These are phyloP conservation scores for Oreochromis spilurus DNA, from an alignment of 2,113 vertebrate genomes.

Conservation along the genomic window DNA sequence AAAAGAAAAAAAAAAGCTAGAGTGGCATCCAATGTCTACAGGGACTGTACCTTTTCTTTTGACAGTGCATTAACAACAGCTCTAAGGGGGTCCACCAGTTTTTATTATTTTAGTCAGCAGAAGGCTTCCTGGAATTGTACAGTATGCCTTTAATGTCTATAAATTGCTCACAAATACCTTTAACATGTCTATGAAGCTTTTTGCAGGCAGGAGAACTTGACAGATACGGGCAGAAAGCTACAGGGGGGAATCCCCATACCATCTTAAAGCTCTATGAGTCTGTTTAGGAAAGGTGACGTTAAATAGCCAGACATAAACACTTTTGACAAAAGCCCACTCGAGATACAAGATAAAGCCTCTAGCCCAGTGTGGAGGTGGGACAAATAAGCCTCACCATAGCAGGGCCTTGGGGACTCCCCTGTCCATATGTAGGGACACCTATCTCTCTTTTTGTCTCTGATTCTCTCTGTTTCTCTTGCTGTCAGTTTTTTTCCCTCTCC, in stretches of 20 bases:
- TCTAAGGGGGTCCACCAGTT: conserved; percentile 31
- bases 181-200: neutral
- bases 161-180: conserved; percentile 32
- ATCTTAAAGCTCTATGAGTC: neutral
- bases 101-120: conserved; percentile 50
- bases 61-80: neutral
- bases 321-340: conserved; percentile 43
- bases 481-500: neutral
- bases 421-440: conserved; percentile 37
- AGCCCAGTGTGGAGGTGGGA: conserved; percentile 14
- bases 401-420: conserved; percentile 35
- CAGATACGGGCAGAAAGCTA: conserved; percentile 6
- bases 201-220: neutral
- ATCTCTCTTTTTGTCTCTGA: neutral
- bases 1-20: neutral
- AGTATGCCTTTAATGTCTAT: conserved; percentile 24
- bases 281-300: conserved; percentile 2
- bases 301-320: neutral
- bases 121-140: conserved; percentile 41
- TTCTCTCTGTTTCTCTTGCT: neutral
- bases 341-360: conserved; percentile 32
- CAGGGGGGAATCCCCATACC: conserved; percentile 15
- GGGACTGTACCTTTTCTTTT: conserved; percentile 43
- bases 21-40: neutral
- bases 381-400: neutral